A percentile compares a stretch with the other conserved stretches of the same genome.
These are phyloP conservation scores for Oophaga sylvatica DNA, from an alignment of 2,797 vertebrate species.

Conservation along the genomic window DNA sequence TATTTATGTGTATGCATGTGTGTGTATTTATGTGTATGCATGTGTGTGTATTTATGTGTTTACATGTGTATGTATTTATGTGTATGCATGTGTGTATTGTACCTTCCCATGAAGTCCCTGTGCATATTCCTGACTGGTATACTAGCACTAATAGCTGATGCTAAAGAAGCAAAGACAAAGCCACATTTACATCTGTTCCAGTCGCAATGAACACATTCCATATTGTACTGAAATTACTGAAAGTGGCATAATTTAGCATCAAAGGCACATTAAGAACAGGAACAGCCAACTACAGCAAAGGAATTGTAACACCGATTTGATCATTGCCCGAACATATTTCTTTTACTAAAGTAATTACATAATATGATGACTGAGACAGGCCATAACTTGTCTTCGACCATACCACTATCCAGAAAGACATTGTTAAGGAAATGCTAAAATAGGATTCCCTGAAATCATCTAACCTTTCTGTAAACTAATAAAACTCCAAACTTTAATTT, in stretches of 20 bases:
- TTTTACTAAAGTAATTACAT: background rate
- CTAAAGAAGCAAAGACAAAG: background rate
- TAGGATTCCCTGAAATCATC: conserved; percentile 16
- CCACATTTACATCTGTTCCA: background rate
- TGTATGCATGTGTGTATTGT: background rate
- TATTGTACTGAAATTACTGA: background rate
- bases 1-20: too few species aligned
- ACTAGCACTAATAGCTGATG: background rate
- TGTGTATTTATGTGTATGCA: too few species aligned
- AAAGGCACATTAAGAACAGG: background rate
- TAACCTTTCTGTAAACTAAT: conserved; percentile 26
- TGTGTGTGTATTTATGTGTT: too few species aligned
- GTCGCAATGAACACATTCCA: background rate
- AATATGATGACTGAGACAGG: conserved; percentile 9
- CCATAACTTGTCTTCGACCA: background rate
- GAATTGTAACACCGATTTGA: background rate
- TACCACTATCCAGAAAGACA: background rate
- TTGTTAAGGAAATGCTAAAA: conserved; percentile 6
- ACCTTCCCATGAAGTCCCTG: background rate
- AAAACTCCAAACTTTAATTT: conserved; percentile 31
- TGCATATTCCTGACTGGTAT: background rate
- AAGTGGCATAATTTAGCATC: background rate
- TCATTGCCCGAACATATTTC: background rate
- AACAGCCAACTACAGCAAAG: background rate
- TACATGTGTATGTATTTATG: too few species aligned